phyloP scores from a whole-genome alignment of 2,113 vertebrate species.

The Illadopsis cleaveri region DNA sequence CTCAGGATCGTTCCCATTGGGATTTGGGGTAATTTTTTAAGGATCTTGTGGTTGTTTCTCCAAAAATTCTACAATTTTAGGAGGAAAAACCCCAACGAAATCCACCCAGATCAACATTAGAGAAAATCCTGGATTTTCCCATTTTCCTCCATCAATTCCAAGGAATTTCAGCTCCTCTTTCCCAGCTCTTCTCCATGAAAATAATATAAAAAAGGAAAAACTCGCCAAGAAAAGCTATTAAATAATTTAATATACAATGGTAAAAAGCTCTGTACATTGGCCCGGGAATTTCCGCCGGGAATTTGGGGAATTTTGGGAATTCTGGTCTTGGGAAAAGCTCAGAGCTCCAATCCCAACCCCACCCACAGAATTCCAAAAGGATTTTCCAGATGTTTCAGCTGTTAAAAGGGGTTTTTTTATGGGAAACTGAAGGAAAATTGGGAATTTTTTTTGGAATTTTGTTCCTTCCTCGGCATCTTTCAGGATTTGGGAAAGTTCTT shows the following conservation, averaged over 20 bases:
- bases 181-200: background rate
- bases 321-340: background rate
- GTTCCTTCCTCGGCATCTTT: fast-evolving
- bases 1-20: too few relatives aligned
- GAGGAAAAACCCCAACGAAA: too few relatives aligned
- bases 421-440: background rate
- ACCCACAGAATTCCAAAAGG: background rate
- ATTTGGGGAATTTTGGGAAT: background rate
- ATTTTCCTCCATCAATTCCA: background rate
- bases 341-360: background rate
- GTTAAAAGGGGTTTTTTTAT: fast-evolving
- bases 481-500: background rate
- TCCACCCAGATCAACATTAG: too few relatives aligned
- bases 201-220: background rate
- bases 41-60: too few relatives aligned
- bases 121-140: too few relatives aligned
- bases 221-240: constrained; percentile 44
- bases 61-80: too few relatives aligned
- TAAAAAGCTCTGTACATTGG: constrained; percentile 53
- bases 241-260: constrained; percentile 76
- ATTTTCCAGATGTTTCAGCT: background rate
- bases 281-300: background rate
- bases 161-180: background rate
- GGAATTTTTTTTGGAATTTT: background rate
- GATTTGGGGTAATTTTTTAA: too few relatives aligned